These are phyloP conservation scores for Arothron firmamentum DNA, from an alignment of 2,113 vertebrate species.

Conservation along the genomic window DNA sequence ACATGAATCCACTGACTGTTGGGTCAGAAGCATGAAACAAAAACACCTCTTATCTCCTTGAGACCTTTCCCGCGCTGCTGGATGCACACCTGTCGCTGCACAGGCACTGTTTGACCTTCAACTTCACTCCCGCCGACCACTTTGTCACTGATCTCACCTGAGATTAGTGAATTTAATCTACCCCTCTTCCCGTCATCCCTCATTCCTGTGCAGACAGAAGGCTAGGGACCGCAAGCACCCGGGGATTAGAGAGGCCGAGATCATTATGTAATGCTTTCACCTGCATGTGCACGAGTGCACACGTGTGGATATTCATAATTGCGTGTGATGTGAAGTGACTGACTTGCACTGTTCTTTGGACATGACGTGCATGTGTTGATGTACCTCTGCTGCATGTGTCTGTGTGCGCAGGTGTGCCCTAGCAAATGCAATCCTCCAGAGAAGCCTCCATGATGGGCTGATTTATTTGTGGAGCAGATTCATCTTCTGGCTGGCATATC, in stretches of 20 bases:
- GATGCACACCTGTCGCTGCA: background rate
- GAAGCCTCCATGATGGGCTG: slow-evolving; percentile 41
- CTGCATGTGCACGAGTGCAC: slow-evolving; percentile 1
- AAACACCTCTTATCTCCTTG: background rate
- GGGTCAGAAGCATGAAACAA: no score
- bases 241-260: slow-evolving; percentile 14
- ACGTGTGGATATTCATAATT: background rate
- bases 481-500: slow-evolving; percentile 58
- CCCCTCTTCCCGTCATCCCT: slow-evolving; percentile 15
- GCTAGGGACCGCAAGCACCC: slow-evolving; percentile 10
- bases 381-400: slow-evolving; percentile 31
- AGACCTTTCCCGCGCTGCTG: slow-evolving; percentile 2
- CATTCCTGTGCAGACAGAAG: slow-evolving; percentile 13
- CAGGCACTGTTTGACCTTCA: slow-evolving; percentile 48
- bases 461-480: slow-evolving; percentile 68
- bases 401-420: slow-evolving; percentile 65
- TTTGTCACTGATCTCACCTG: slow-evolving; percentile 42
- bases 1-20: no score
- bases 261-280: slow-evolving; percentile 29
- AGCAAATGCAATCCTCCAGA: slow-evolving; percentile 57
- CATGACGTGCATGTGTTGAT: slow-evolving; percentile 21
- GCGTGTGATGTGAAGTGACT: slow-evolving; percentile 6
- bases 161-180: slow-evolving; percentile 44
- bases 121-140: slow-evolving; percentile 18
- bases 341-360: slow-evolving; percentile 7